Evolutionary conservation across 1,140 invertebrate genomes (phyloP).

Genomic region (Cryptotermes secundus): DNA sequence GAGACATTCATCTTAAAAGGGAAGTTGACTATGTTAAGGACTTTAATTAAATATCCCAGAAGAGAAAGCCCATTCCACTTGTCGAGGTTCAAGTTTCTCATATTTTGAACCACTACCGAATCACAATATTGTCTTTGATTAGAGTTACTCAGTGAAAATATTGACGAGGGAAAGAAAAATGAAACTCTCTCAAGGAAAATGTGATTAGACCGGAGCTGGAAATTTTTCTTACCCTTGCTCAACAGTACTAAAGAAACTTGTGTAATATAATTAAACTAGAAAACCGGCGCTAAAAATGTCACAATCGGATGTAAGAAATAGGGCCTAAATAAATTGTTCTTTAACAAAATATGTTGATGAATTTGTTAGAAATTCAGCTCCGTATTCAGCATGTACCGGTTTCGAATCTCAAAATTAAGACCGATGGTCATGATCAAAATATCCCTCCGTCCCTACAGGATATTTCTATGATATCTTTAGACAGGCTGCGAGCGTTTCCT

Average conservation of each 20-base stretch:
- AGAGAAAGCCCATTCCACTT: not conserved
- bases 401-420: too few species aligned
- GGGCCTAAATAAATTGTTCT: too few species aligned
- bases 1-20: not conserved
- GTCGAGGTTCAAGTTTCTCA: not conserved
- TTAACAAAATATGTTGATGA: too few species aligned
- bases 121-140: constrained; percentile 15
- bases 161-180: not conserved
- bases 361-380: too few species aligned
- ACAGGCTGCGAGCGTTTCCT: too few species aligned
- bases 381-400: too few species aligned
- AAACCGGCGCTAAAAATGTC: not conserved
- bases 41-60: not conserved
- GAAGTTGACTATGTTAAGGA: not conserved
- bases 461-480: too few species aligned
- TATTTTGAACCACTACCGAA: not conserved
- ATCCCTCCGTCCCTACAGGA: too few species aligned
- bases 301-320: too few species aligned
- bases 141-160: not conserved
- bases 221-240: not conserved
- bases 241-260: not conserved
- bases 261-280: not conserved
- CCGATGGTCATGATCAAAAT: too few species aligned
- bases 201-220: not conserved
- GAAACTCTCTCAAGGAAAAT: not conserved